Evolutionary conservation across 2,797 vertebrate genomes (phyloP).

Genomic region (Enteromius viviparus): DNA sequence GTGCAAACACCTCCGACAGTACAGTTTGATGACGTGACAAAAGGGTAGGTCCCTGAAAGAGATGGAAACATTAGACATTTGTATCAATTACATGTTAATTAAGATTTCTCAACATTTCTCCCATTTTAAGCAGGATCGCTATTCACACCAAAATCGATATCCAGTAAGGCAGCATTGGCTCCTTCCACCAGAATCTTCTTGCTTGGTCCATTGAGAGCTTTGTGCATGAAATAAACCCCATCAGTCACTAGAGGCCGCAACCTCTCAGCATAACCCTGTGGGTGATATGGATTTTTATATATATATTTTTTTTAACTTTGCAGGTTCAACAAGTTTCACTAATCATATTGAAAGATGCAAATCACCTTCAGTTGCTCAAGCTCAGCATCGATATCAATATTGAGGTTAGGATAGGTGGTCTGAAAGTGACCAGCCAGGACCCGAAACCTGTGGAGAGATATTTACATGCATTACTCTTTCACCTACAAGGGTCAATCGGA

Average conservation of each 20-base stretch:
- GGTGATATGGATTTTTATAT: not conserved
- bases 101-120: not conserved
- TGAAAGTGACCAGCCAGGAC: slow-evolving; percentile 80
- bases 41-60: slow-evolving; percentile 80
- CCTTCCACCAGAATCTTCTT: slow-evolving; percentile 87
- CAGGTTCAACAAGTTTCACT: not conserved
- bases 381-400: slow-evolving; percentile 75
- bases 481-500: not conserved
- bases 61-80: not conserved
- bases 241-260: slow-evolving; percentile 82
- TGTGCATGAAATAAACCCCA: slow-evolving; percentile 85
- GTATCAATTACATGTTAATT: not conserved
- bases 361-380: slow-evolving; percentile 81
- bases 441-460: slow-evolving; percentile 71
- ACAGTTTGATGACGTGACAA: slow-evolving; percentile 86
- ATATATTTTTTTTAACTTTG: too few relatives aligned
- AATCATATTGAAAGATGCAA: not conserved
- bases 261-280: slow-evolving; percentile 73
- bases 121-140: not conserved
- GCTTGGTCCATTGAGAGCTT: slow-evolving; percentile 79
- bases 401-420: slow-evolving; percentile 80
- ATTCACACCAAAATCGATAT: slow-evolving; percentile 83
- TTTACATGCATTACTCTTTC: not conserved
- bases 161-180: slow-evolving; percentile 83
- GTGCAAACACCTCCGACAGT: slow-evolving; percentile 84